Base-by-base conservation (phyloP, 2,888 invertebrate species). In the Papilio elwesi region DNA sequence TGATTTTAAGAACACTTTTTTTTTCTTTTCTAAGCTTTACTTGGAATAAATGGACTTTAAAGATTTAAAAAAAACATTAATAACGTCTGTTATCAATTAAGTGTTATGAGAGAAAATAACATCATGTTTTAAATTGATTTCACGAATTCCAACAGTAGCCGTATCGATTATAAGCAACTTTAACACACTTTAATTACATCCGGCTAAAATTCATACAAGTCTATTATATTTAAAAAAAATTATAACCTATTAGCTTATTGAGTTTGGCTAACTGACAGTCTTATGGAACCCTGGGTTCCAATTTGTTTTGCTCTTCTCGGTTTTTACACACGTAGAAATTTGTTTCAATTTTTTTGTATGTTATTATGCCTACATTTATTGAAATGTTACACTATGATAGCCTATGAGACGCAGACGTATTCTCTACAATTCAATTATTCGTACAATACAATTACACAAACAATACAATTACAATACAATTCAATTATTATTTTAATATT, bases 101-200 rank as follows among this genome's bases (percentile, higher is more conserved):
- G 38, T 59, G 59, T 59, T 59, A 38, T 59, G 59, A 51, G 36
- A 52, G 38, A 52, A 38, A 66, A 26, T 64, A 64, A 64, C 13
- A 64, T 15, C 49, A 49, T 49, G 26, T 64, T 64, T 64, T 26
- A 64, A 64, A 64, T 64, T 64, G 48, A 49, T 67, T 53, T 59
- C 59, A 38, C 36, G n/a, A 36, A 38, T 67, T 67, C 52, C 55
- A 53, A 38, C 53, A 36, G 53, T 51, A 67, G 52, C 47, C 53
- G 66, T 38, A 12, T 38, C 6, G 36, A 38, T 53, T 67, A 47
- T 53, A 47, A 53, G 55, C 67, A 53, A 53, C 43, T 43, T 67
- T 67, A 53, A 38, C 53, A 67, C 43, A 53, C 67, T 51, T 59
- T 59, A 13, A 66, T 67, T 38, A 53, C 66, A 53, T 67, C 66